Conservation (phyloP, 2,113 vertebrate genomes). For the Rhizomys pruinosus region DNA sequence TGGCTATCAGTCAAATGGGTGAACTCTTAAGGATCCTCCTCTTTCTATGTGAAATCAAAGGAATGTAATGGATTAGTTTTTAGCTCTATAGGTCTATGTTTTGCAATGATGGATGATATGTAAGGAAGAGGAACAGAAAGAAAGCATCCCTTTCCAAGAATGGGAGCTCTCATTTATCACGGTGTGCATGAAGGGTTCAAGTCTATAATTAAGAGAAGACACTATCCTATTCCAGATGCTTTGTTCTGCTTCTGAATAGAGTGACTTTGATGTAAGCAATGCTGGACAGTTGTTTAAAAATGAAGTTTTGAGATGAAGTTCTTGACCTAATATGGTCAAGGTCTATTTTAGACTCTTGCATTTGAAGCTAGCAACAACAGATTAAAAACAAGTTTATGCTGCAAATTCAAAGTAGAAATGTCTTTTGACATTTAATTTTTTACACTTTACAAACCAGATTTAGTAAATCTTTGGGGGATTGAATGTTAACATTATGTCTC, state of each 20-base stretch:
- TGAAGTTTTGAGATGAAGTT: slow-evolving; percentile 67
- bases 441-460: slow-evolving; percentile 30
- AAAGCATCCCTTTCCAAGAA: not conserved
- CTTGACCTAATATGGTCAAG: slow-evolving; percentile 73
- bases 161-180: not conserved
- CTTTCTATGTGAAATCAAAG: slow-evolving; percentile 1
- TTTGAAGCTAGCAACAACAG: slow-evolving; percentile 56
- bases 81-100: not conserved
- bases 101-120: not conserved
- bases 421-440: slow-evolving; percentile 59
- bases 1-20: not conserved
- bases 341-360: slow-evolving; percentile 66
- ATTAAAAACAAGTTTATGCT: slow-evolving; percentile 53
- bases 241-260: slow-evolving; percentile 32
- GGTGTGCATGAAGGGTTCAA: not conserved
- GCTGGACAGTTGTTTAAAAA: slow-evolving; percentile 61
- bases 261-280: slow-evolving; percentile 60
- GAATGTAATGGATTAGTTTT: not conserved
- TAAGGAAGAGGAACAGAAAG: slow-evolving; percentile 5
- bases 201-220: slow-evolving; percentile 47
- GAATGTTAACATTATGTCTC: slow-evolving; percentile 18
- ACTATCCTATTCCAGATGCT: slow-evolving; percentile 27
- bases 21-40: not conserved
- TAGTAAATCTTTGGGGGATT: slow-evolving; percentile 11
- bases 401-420: slow-evolving; percentile 51